Percentiles rank a stretch among this genome's conserved stretches.
phyloP scores from a whole-genome alignment of 1,140 invertebrate genomes.

The Hyles euphorbiae region DNA sequence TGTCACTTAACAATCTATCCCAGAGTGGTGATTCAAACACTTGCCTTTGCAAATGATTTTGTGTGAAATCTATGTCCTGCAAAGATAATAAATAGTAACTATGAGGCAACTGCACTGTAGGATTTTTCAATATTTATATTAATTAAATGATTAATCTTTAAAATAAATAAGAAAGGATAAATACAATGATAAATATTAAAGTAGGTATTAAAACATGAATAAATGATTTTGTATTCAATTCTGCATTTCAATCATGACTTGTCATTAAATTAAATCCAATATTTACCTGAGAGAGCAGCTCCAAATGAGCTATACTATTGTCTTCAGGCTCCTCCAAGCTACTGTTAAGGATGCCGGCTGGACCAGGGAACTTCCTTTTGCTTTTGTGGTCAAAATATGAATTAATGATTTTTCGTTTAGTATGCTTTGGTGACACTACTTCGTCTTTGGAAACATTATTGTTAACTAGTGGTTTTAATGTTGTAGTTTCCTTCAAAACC shows the following conservation, averaged over 20 bases:
- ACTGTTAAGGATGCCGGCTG: slow-evolving; percentile 54
- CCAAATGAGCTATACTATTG: slow-evolving; percentile 48
- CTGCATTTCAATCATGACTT: too few relatives aligned
- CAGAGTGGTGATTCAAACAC: slow-evolving; percentile 58
- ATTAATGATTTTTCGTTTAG: slow-evolving; percentile 58
- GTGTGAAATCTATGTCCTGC: slow-evolving; percentile 57
- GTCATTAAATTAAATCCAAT: not conserved
- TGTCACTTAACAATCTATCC: slow-evolving; percentile 45
- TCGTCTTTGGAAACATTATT: slow-evolving; percentile 2
- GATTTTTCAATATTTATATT: too few relatives aligned
- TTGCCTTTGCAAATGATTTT: slow-evolving; percentile 39
- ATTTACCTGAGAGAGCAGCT: slow-evolving; percentile 58
- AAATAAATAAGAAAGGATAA: too few relatives aligned
- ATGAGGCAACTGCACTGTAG: too few relatives aligned
- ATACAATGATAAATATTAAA: too few relatives aligned
- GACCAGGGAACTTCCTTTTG: slow-evolving; percentile 66
- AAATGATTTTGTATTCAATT: too few relatives aligned
- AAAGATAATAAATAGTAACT: slow-evolving; percentile 8
- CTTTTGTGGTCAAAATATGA: slow-evolving; percentile 57
- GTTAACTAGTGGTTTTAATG: too few relatives aligned
- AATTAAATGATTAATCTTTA: too few relatives aligned
- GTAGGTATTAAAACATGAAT: too few relatives aligned
- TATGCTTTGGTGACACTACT: slow-evolving; percentile 38
- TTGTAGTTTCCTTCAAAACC: too few relatives aligned
- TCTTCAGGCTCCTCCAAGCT: slow-evolving; percentile 44